Evolutionary conservation across 1,140 invertebrate species (phyloP), one percentile per base, ranked within the genome.

Genomic region (Sycophila sp.): DNA sequence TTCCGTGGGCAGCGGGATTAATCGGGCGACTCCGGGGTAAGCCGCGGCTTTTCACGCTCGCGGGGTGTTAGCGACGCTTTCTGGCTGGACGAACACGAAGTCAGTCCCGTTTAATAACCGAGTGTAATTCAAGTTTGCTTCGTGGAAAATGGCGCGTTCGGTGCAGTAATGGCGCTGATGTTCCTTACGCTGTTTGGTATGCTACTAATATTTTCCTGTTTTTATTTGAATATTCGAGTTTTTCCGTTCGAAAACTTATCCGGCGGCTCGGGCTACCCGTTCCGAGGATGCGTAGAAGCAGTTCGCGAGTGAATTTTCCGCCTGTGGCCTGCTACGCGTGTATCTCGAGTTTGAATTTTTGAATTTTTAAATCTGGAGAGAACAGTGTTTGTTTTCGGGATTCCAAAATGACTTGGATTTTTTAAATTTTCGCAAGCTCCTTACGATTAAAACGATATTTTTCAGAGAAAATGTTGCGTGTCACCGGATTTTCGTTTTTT

Each of bases 121-220:
- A 40, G 40, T 19, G 17, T 69, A 66, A 60, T 75, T 72, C 40
- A 76, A 82, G 55, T 81, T 81, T 77, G 63, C 73, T 77, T 79
- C 74, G 72, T 76, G 80, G 78, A 86, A 87, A 87, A 87, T 87
- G 86, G 86, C 86, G 86, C 86, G 86, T 84, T 80, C 76, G 72
- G 72, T 75, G 63, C 78, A 67, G 47, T 47, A 85, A 85, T 84
- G 83, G 84, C 84, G 84, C 84, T 86, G 83, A 85, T 86, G 83
- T 84, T 74, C 77, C 60, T 73, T 78, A n/a, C 59, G 70, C 66
- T 76, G 51, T 40, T n/a, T 17, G 51, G 65, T 71, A 75, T 71
- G 72, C 81, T 80, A 80, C 78, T 77, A 81, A 83, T 79, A 77
- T 78, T 77, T 71, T 53, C 32, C 59, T 72, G 75, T 65, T 60